These are phyloP conservation scores for Parauchenoglanis ngamensis DNA, from an alignment of 2,797 vertebrate genomes.

Conservation along the genomic window DNA sequence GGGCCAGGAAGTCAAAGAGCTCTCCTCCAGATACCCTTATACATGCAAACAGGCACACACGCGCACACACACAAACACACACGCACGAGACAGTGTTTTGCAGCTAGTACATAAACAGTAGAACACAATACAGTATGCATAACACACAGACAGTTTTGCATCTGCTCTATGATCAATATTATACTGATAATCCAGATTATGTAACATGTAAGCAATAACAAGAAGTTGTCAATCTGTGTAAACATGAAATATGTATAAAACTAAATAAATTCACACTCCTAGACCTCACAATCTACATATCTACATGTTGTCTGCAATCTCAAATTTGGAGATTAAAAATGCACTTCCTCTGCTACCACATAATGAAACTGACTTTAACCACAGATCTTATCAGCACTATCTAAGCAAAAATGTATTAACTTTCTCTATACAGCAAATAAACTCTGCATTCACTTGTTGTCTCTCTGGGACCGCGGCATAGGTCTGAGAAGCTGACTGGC, in stretches of 20 bases:
- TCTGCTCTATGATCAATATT: background rate
- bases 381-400: background rate
- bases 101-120: background rate
- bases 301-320: background rate
- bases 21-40: conserved; percentile 88
- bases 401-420: background rate
- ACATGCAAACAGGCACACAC: conserved; percentile 27
- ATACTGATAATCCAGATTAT: background rate
- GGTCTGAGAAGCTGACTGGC: conserved; percentile 12
- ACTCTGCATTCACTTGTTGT: background rate
- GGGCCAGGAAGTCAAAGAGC: conserved; percentile 91
- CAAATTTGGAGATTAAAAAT: background rate
- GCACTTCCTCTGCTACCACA: background rate
- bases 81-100: background rate
- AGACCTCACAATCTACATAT: background rate
- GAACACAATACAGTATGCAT: background rate
- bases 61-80: background rate
- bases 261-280: background rate
- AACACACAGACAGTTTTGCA: background rate
- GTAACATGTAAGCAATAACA: background rate
- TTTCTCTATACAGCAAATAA: background rate
- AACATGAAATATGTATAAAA: background rate
- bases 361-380: conserved; percentile 11
- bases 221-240: background rate
- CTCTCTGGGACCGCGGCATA: background rate